A percentile compares a stretch with the other conserved stretches of the same genome.
Evolutionary conservation across 2,113 vertebrate species (phyloP).

Genomic region (Actenoides lindsayi): DNA sequence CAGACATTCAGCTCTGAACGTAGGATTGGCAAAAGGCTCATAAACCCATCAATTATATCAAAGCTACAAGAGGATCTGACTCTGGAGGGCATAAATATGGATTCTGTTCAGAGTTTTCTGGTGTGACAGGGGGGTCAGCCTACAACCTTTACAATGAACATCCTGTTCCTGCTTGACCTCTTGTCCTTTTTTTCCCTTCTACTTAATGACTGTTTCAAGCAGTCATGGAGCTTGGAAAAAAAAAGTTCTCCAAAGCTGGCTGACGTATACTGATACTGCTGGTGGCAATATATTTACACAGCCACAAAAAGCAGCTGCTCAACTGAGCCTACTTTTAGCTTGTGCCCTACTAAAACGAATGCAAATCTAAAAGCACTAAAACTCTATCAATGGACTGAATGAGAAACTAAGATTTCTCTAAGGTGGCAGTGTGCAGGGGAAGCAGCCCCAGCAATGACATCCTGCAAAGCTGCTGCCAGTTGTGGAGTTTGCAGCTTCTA

Average conservation of each 20-base stretch:
- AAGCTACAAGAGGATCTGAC: conserved; percentile 53
- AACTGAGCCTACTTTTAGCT: conserved; percentile 41
- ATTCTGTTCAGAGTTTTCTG: conserved; percentile 72
- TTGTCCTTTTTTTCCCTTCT: conserved; percentile 60
- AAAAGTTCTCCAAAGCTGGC: conserved; percentile 12
- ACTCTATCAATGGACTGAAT: accelerated
- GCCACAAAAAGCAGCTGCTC: conserved; percentile 43
- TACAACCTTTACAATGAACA: conserved; percentile 70
- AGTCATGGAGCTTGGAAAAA: conserved; percentile 21
- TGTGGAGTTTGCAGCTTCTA: not conserved
- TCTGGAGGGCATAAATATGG: conserved; percentile 62
- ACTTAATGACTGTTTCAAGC: conserved; percentile 49
- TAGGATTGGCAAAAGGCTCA: conserved; percentile 53
- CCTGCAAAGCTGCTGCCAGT: not conserved
- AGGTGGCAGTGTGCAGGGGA: not conserved
- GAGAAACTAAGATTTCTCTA: not conserved
- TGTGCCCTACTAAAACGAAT: not conserved
- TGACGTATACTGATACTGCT: conserved; percentile 50
- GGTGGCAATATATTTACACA: conserved; percentile 63
- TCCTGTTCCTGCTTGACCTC: conserved; percentile 71
- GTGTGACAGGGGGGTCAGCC: conserved; percentile 72
- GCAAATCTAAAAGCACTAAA: not conserved
- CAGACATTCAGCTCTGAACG: conserved; percentile 47
- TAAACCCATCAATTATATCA: conserved; percentile 71
- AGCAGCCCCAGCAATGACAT: not conserved